Evolutionary conservation across 2,888 invertebrate species (phyloP).

Genomic region (Diplazon laetatorius): DNA sequence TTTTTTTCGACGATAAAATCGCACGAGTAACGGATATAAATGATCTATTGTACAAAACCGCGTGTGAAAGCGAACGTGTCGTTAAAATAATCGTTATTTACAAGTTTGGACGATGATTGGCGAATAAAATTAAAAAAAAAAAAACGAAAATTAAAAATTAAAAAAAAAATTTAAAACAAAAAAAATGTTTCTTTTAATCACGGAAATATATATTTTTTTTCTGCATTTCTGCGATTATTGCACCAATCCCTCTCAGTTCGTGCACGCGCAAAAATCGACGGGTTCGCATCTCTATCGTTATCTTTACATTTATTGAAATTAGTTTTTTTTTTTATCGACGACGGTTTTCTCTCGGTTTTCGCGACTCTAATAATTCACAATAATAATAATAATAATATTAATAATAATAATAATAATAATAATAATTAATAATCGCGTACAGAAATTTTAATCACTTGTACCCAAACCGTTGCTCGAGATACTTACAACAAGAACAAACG

Average conservation of each 20-base stretch:
- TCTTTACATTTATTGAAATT: constrained; percentile 33
- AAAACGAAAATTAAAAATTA: constrained; percentile 12
- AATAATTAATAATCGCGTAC: constrained; percentile 31
- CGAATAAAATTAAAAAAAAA: constrained; percentile 40
- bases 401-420: constrained; percentile 22
- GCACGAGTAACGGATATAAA: constrained; percentile 31
- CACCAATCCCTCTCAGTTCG: constrained; percentile 60
- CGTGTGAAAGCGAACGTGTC: constrained; percentile 27
- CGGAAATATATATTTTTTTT: constrained; percentile 39
- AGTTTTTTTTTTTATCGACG: constrained; percentile 34
- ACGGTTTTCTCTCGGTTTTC: constrained; percentile 2
- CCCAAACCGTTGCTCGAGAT: constrained; percentile 49
- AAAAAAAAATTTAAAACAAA: constrained; percentile 39
- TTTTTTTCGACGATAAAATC: constrained; percentile 23
- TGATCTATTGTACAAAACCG: constrained; percentile 40
- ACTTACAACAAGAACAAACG: constrained; percentile 47
- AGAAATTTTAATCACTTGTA: constrained; percentile 43
- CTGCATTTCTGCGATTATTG: constrained; percentile 56
- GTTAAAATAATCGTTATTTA: constrained; percentile 54
- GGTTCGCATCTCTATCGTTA: constrained; percentile 31
- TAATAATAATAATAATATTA: constrained; percentile 24
- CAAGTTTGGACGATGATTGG: too few relatives aligned
- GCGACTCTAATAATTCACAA: constrained; percentile 10
- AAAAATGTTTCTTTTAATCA: background rate
- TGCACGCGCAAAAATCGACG: constrained; percentile 47